phyloP scores from a whole-genome alignment of 2,888 invertebrate species.

The Oscheius sp. region DNA sequence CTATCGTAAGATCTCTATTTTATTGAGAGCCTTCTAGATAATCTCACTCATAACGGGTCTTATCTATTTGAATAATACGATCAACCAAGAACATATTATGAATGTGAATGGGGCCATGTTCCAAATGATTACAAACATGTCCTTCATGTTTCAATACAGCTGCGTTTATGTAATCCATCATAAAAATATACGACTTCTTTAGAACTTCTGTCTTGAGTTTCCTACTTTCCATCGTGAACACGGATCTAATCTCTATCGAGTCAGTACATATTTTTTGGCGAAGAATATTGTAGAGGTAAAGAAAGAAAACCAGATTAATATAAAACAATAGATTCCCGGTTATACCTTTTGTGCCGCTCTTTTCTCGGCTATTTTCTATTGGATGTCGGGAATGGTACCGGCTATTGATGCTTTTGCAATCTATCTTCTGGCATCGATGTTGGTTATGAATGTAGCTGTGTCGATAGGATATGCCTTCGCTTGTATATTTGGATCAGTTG shows the following conservation, averaged over 20 bases:
- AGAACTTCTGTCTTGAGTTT: conserved; percentile 77
- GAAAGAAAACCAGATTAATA: neutral
- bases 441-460: conserved; percentile 65
- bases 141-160: conserved; percentile 89
- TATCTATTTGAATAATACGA: conserved; percentile 81
- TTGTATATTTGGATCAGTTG: conserved; percentile 82
- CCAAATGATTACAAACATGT: conserved; percentile 84
- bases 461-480: conserved; percentile 83
- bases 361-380: conserved; percentile 86
- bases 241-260: conserved; percentile 87
- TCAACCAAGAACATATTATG: conserved; percentile 75
- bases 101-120: conserved; percentile 92
- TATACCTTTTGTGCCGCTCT: conserved; percentile 84
- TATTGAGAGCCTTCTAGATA: conserved; percentile 76
- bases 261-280: conserved; percentile 87
- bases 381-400: conserved; percentile 81
- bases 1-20: conserved; percentile 79
- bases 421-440: conserved; percentile 72
- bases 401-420: conserved; percentile 75
- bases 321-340: conserved; percentile 82
- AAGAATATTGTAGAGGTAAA: conserved; percentile 82
- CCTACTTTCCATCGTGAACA: conserved; percentile 89
- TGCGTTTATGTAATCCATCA: conserved; percentile 81
- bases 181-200: neutral
- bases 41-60: conserved; percentile 82